Base-by-base conservation (phyloP, 1,140 invertebrate genomes). In the Geopemphigus sp. region DNA sequence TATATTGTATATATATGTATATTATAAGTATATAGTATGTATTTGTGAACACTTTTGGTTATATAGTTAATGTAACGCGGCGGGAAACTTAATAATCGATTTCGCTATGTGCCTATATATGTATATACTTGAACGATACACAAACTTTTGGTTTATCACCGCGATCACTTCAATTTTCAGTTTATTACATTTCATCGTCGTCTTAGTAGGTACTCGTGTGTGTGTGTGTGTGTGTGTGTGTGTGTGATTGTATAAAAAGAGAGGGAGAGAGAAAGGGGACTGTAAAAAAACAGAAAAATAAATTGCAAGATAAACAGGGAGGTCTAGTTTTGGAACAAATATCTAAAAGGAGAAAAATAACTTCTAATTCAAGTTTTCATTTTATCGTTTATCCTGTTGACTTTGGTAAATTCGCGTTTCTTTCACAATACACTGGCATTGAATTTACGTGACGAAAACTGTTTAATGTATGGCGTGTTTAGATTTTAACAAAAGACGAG, bases 301-400 rank as follows among this genome's bases (percentile, higher is more conserved):
- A 68, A 68, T 47, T 45, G 22, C 47, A 68, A 68, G 45, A 50
- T 45, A 68, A 68, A 47, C 66, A 50, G 24, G 45, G 39, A 5
- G 63, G 32, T 2, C 8, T 17, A 5, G 6, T 61, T 15, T 2
- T 2, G 59, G n/a, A 32, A 39, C 17, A 39, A 19, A 64, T 32
- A 64, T 32, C 26, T 17, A 64, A 66, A 39, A 66, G 26, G 17
- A 10, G 24, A 64, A 63, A 57, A 59, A 64, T 26, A 61, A 14
- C 22, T 45, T 45, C 39, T 45, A 11, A 45, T 45, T 5, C 11
- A 45, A 45, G 11, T 45, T n/a, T n/a, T n/a, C n/a, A n/a, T n/a
- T n/a, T n/a, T n/a, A n/a, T n/a, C n/a, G 24, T n/a, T 50, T 39
- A 68, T 68, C 66, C 22, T 68, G 66, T 68, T 47, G 66, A 68